Conservation (phyloP, 2,797 vertebrate species). For the Pelochelys cantorii region DNA sequence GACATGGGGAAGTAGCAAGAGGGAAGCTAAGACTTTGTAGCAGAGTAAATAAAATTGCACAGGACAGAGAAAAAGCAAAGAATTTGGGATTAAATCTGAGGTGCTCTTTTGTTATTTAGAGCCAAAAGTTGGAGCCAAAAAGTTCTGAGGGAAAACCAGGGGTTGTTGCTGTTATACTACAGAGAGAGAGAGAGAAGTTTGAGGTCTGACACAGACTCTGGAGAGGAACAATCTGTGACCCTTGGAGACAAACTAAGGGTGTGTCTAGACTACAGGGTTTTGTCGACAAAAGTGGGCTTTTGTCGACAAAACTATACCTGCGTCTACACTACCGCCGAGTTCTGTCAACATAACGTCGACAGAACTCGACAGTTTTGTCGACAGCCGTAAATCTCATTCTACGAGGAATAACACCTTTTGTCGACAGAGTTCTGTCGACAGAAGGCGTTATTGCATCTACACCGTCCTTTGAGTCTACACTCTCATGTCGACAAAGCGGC, state of each 20-base stretch:
- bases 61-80: background rate
- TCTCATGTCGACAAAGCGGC: too few relatives aligned
- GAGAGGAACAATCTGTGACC: conserved; percentile 49
- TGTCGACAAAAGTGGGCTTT: too few relatives aligned
- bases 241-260: conserved; percentile 60
- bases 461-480: too few relatives aligned
- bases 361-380: too few relatives aligned
- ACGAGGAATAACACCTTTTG: too few relatives aligned
- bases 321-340: too few relatives aligned
- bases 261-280: background rate
- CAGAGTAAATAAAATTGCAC: conserved; percentile 20
- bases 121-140: background rate
- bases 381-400: too few relatives aligned
- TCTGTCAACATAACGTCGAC: too few relatives aligned
- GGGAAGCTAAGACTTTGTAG: background rate
- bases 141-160: conserved; percentile 21
- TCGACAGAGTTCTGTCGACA: too few relatives aligned
- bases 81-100: conserved; percentile 4
- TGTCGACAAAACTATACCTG: too few relatives aligned
- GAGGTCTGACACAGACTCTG: conserved; percentile 43
- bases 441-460: too few relatives aligned
- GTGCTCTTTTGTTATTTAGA: conserved; percentile 30
- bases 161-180: background rate
- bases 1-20: conserved; percentile 14
- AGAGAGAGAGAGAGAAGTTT: background rate